phyloP scores from a whole-genome alignment of 1,140 invertebrate species.

The Tetragnatha versicolor region DNA sequence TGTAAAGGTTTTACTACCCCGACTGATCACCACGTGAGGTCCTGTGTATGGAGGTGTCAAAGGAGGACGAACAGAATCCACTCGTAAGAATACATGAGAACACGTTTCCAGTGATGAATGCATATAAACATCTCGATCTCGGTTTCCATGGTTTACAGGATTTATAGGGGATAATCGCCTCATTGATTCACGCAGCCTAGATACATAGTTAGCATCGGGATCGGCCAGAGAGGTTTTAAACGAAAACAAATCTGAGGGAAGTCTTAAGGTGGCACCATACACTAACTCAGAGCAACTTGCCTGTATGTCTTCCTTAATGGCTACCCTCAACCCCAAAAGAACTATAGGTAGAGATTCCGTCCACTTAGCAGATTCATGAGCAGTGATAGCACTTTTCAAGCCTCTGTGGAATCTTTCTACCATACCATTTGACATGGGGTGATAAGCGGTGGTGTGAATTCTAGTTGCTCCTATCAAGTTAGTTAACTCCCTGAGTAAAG shows the following conservation, averaged over 20 bases:
- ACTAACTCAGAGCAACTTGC: constrained; percentile 55
- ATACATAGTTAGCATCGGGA: neutral
- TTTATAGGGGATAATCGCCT: neutral
- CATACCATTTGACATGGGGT: constrained; percentile 62
- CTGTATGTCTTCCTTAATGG: constrained; percentile 59
- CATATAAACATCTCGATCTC: neutral
- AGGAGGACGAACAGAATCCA: neutral
- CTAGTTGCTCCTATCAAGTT: constrained; percentile 25
- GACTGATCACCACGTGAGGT: neutral
- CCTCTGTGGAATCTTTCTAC: constrained; percentile 63
- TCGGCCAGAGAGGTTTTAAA: no score
- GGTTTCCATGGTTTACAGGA: neutral
- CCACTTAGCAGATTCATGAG: neutral
- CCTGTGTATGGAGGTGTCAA: neutral
- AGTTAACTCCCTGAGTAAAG: constrained; percentile 44
- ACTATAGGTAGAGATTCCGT: constrained; percentile 61
- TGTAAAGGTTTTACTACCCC: neutral
- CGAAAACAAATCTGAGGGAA: constrained; percentile 57
- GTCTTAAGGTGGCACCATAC: constrained; percentile 51
- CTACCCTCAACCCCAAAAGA: constrained; percentile 59
- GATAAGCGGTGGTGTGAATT: constrained; percentile 48
- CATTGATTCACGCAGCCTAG: neutral
- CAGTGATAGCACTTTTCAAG: constrained; percentile 59
- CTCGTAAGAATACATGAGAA: neutral
- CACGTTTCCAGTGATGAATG: neutral